phyloP scores from a whole-genome alignment of 2,888 invertebrate species.

The Spisula solida region DNA sequence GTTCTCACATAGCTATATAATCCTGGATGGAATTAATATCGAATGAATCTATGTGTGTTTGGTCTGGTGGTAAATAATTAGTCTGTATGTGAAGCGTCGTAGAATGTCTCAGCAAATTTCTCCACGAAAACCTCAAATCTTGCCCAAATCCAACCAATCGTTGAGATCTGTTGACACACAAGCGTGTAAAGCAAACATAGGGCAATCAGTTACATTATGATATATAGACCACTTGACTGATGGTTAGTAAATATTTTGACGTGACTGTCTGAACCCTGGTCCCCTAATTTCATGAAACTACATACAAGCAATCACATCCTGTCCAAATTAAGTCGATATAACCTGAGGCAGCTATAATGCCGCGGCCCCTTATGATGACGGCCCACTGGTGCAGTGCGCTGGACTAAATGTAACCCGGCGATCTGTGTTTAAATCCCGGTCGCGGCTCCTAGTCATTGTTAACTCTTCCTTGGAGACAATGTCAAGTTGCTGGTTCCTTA shows the following conservation, averaged over 20 bases:
- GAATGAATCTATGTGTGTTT: background rate
- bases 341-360: too few species aligned
- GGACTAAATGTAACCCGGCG: too few species aligned
- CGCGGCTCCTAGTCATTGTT: too few species aligned
- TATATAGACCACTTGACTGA: background rate
- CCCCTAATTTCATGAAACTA: background rate
- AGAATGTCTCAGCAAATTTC: too few species aligned
- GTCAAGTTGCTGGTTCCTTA: too few species aligned
- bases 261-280: background rate
- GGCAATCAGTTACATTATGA: background rate
- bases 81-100: background rate
- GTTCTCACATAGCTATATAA: background rate
- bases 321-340: too few species aligned
- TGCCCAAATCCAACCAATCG: background rate
- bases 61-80: background rate
- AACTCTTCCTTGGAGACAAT: too few species aligned
- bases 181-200: background rate
- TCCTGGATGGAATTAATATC: slow-evolving; percentile 7
- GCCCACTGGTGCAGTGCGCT: too few species aligned
- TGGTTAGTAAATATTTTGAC: background rate
- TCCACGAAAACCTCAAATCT: too few species aligned
- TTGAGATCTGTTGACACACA: background rate
- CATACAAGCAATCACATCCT: too few species aligned
- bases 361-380: too few species aligned
- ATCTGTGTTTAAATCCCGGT: too few species aligned